These are phyloP conservation scores for Helicolenus hilgendorfi DNA, from an alignment of 2,797 vertebrate genomes.

Conservation along the genomic window DNA sequence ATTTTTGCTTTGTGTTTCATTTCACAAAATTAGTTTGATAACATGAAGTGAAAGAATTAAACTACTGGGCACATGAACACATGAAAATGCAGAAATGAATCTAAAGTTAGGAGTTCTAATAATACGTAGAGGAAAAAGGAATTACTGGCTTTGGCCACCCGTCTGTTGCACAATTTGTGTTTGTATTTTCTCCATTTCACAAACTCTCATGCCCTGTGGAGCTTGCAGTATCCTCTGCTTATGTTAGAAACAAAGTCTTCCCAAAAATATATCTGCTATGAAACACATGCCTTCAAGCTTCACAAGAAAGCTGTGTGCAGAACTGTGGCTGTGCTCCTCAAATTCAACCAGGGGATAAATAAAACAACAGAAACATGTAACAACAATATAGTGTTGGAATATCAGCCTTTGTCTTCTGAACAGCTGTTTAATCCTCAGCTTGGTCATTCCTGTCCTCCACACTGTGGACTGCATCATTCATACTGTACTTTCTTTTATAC, in stretches of 20 bases:
- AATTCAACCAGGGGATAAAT: neutral
- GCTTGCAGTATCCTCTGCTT: neutral
- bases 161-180: neutral
- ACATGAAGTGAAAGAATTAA: neutral
- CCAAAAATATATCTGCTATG: neutral
- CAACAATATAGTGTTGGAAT: neutral
- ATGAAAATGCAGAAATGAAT: constrained; percentile 36
- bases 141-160: neutral
- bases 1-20: neutral
- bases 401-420: neutral
- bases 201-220: neutral
- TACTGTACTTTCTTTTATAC: neutral
- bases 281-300: neutral
- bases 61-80: neutral
- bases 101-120: neutral
- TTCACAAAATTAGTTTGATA: accelerated
- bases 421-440: neutral
- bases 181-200: neutral
- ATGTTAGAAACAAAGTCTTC: neutral
- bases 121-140: neutral
- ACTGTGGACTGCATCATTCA: neutral
- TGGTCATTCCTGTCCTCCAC: neutral
- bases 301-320: neutral
- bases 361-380: neutral
- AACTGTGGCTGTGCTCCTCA: neutral